Percentiles rank a stretch among this genome's conserved stretches.
Evolutionary conservation across 2,797 vertebrate species (phyloP).

Genomic region (Oryzias dopingdopingensis): DNA sequence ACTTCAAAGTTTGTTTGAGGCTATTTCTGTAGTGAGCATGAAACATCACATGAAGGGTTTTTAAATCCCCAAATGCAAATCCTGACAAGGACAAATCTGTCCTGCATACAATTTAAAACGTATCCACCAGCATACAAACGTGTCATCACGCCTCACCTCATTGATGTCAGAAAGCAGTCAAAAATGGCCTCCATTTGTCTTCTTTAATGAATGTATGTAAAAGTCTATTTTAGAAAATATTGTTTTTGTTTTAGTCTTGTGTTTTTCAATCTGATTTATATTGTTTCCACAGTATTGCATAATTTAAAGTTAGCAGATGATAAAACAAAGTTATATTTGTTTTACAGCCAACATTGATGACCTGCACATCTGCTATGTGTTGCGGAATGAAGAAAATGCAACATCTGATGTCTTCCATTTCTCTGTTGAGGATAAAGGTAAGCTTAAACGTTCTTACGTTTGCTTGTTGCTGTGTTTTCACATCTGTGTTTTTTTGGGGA

Average conservation of each 20-base stretch:
- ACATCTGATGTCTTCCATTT: slow-evolving; percentile 88
- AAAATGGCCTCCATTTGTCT: slow-evolving; percentile 22
- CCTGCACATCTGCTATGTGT: slow-evolving; percentile 89
- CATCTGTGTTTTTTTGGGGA: slow-evolving; percentile 2
- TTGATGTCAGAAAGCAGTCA: slow-evolving; percentile 2
- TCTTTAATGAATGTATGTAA: slow-evolving; percentile 23
- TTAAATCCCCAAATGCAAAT: slow-evolving; percentile 49
- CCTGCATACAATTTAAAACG: slow-evolving; percentile 14
- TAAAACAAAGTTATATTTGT: slow-evolving; percentile 22
- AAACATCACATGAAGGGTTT: slow-evolving; percentile 40
- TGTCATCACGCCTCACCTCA: slow-evolving; percentile 33
- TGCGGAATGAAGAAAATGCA: slow-evolving; percentile 82
- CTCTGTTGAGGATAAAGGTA: slow-evolving; percentile 87
- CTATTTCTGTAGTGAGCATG: slow-evolving; percentile 52
- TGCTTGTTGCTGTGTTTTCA: neutral
- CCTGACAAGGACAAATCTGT: slow-evolving; percentile 38
- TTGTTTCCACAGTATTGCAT: neutral
- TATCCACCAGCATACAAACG: slow-evolving; percentile 23
- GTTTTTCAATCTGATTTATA: neutral
- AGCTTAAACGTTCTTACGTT: slow-evolving; percentile 22
- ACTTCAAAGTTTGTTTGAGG: slow-evolving; percentile 68
- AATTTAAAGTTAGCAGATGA: neutral
- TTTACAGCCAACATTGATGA: slow-evolving; percentile 87
- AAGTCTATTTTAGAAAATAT: slow-evolving; percentile 18
- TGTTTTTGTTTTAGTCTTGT: slow-evolving; percentile 6